A percentile compares a stretch with the other conserved stretches of the same genome.
phyloP scores from a whole-genome alignment of 2,113 vertebrate species.

The Engraulis encrasicolus region DNA sequence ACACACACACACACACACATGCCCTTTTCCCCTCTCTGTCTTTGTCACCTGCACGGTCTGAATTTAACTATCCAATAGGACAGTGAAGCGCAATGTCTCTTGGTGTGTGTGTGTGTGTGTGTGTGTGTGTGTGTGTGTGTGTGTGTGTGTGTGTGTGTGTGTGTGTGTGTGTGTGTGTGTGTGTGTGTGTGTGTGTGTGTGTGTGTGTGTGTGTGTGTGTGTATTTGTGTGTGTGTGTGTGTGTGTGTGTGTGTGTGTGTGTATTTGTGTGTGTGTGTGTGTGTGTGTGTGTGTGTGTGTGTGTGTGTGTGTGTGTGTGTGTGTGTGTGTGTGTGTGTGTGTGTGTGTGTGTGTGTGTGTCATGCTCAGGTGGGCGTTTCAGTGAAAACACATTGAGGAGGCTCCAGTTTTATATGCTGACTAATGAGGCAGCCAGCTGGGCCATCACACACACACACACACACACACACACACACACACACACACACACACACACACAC shows the following conservation, averaged over 20 bases:
- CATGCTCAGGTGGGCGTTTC: constrained; percentile 64
- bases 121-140: too few relatives aligned
- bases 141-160: too few relatives aligned
- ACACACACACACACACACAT: too few relatives aligned
- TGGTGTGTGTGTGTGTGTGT: not conserved
- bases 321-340: not conserved
- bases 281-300: not conserved
- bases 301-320: constrained; percentile 8
- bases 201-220: constrained; percentile 29
- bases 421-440: constrained; percentile 41
- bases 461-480: not conserved
- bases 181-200: constrained; percentile 29
- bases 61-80: too few relatives aligned
- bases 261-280: not conserved
- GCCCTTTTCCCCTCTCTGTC: too few relatives aligned
- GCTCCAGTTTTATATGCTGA: too few relatives aligned
- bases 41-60: too few relatives aligned
- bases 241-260: not conserved
- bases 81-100: not conserved
- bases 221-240: constrained; percentile 19
- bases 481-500: constrained; percentile 3
- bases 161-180: constrained; percentile 32
- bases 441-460: constrained; percentile 22
- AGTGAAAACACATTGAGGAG: constrained; percentile 63
- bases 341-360: constrained; percentile 31